These are phyloP conservation scores for Fulica atra DNA, from an alignment of 2,113 vertebrate genomes.

Conservation along the genomic window DNA sequence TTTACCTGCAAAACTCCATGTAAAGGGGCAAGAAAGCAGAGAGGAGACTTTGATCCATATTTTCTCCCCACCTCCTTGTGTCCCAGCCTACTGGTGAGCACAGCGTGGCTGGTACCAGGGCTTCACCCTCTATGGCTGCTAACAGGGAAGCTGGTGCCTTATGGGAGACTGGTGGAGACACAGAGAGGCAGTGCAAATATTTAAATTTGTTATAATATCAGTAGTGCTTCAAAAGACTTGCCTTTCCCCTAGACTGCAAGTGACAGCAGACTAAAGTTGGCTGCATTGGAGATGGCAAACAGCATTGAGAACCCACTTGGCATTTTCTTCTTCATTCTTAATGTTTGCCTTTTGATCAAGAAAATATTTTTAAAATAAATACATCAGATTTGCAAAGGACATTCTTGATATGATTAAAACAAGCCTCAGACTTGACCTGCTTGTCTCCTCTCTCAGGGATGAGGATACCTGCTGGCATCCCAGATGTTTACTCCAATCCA, in stretches of 20 bases:
- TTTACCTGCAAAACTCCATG: background rate
- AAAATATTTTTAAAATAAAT: background rate
- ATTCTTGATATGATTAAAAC: background rate
- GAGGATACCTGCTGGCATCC: background rate
- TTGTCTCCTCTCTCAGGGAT: accelerated
- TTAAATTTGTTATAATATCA: constrained; percentile 28
- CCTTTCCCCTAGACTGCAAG: background rate
- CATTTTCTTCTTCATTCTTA: constrained; percentile 13
- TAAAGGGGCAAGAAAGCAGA: background rate
- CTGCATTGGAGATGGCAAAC: background rate
- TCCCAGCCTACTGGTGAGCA: background rate
- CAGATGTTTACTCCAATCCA: background rate
- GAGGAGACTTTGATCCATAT: background rate
- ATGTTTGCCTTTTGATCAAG: constrained; percentile 19
- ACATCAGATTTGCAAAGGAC: background rate
- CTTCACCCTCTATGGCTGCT: background rate
- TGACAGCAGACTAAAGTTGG: background rate
- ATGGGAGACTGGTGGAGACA: background rate
- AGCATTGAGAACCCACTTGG: background rate
- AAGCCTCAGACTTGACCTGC: background rate
- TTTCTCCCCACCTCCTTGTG: background rate
- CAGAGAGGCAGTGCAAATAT: constrained; percentile 43
- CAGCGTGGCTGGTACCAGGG: background rate
- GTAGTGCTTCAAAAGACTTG: background rate
- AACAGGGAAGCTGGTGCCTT: background rate